These are phyloP conservation scores for Hyaena hyaena DNA, from an alignment of 2,113 vertebrate species.

Conservation along the genomic window DNA sequence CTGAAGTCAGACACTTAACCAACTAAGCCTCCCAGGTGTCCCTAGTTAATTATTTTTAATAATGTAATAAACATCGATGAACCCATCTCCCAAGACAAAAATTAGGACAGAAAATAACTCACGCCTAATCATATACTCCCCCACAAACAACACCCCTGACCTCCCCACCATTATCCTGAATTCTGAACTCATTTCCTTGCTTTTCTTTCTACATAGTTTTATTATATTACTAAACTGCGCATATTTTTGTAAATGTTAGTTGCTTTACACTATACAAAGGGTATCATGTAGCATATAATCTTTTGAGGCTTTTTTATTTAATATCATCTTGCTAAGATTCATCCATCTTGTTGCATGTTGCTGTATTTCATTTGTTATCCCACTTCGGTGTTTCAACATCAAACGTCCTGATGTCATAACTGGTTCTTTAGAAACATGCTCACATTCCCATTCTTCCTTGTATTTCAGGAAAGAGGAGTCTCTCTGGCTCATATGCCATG, in stretches of 20 bases:
- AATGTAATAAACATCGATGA: not conserved
- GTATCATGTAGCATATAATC: fast-evolving
- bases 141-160: fast-evolving
- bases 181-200: not conserved
- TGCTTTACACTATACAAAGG: not conserved
- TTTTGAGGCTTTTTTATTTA: not conserved
- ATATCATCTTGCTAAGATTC: not conserved
- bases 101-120: not conserved
- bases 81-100: not conserved
- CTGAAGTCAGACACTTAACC: no score
- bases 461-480: not conserved
- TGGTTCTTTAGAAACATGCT: not conserved
- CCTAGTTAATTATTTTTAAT: not conserved
- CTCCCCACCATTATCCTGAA: not conserved
- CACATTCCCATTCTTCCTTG: not conserved
- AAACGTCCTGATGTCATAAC: not conserved
- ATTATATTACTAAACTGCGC: not conserved
- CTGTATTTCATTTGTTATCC: not conserved
- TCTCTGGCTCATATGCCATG: fast-evolving
- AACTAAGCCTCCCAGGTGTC: no score
- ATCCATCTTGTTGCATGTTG: fast-evolving
- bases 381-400: not conserved
- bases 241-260: not conserved
- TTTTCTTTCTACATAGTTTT: not conserved
- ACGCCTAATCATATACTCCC: no score